A percentile compares a stretch with the other conserved stretches of the same genome.
These are phyloP conservation scores for Charina bottae DNA, from an alignment of 2,113 vertebrate species.

Conservation along the genomic window DNA sequence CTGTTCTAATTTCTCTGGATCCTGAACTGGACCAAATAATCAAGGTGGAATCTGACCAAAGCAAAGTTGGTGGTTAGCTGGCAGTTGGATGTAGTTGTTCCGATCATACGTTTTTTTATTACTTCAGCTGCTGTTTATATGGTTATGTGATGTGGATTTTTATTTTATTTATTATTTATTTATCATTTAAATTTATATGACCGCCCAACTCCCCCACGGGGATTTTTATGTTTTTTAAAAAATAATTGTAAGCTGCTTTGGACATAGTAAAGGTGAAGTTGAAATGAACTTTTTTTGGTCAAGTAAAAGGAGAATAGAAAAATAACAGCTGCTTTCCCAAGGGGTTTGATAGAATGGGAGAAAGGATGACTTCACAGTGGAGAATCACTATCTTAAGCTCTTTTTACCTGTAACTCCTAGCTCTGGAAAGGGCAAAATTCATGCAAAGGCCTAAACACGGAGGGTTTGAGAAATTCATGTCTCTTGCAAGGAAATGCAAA, in stretches of 20 bases:
- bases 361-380: background rate
- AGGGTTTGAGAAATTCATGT: background rate
- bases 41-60: background rate
- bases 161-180: no score
- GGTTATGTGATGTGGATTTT: background rate
- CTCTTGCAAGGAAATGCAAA: conserved; percentile 1
- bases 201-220: no score
- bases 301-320: background rate
- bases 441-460: background rate
- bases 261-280: background rate
- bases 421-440: background rate
- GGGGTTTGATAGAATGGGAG: background rate
- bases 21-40: background rate
- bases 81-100: no score
- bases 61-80: no score
- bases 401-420: background rate
- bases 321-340: background rate
- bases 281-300: background rate
- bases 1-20: background rate
- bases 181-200: no score
- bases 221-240: background rate
- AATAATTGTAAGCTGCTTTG: background rate
- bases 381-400: background rate
- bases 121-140: background rate
- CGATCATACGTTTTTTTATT: background rate